Base-by-base conservation (phyloP, 2,113 vertebrate species). In the Scytalopus superciliaris region DNA sequence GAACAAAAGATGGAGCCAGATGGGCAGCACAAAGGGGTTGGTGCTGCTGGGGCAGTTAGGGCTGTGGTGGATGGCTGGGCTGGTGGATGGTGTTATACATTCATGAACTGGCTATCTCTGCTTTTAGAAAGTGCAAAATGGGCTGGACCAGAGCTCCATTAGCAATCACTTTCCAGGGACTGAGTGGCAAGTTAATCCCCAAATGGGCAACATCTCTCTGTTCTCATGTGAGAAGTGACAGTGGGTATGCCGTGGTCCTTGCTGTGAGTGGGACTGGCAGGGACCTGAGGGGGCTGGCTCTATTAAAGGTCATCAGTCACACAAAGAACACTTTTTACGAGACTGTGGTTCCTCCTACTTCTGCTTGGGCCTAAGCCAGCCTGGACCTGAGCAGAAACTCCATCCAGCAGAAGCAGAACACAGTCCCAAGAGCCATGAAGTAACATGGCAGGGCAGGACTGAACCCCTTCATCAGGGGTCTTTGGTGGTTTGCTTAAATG, bases 281-380 rank as follows among this genome's bases (percentile, higher is more conserved):
- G 87, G 42, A 37, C 83, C 44, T 52, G 37, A 79, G 37, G 40
- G 28, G 74, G 72, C 63, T 88, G 94, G 90, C 93, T 96, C 97
- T 98, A 67, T 97, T 97, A 96, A 96, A 90, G 91, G 94, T 96
- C 98, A 98, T 98, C 97, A 98, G 98, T 99, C 98, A 98, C 96
- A 81, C 64, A 49, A 91, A 95, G 96, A 96, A 77, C 98, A 96
- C 92, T 97, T 97, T 97, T 95, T 91, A 75, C 94, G 97, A 3
- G 69, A 97, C 97, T 98, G 97, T 64, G 14, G 93, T 97, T 98
- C 97, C 96, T 98, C 97, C 97, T 98, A 78, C 97, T 97, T 94
- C 93, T 89, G 94, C 97, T 97, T 35, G 82, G 90, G 92, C 81
- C 94, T 89, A 73, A 97, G 97, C 96, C 98, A 98, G 97, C 97